Percentiles rank a stretch among this genome's conserved stretches.
These are phyloP conservation scores for Troglohyphantes excavatus DNA, from an alignment of 2,888 invertebrate genomes.

Conservation along the genomic window DNA sequence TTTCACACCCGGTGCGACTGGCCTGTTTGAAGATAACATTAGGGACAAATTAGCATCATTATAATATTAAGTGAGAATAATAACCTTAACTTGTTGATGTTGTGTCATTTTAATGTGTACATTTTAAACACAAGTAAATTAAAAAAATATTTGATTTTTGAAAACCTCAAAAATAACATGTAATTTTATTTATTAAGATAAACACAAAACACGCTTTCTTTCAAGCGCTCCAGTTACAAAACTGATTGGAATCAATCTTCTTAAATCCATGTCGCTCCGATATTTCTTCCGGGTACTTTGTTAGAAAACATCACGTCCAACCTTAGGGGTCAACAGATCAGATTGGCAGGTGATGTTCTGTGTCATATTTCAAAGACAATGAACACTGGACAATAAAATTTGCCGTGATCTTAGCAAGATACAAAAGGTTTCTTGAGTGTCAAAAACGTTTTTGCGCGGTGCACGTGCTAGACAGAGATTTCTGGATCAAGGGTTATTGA, in stretches of 20 bases:
- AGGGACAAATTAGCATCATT: too few species aligned
- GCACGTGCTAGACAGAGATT: not conserved
- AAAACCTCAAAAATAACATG: too few species aligned
- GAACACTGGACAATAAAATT: constrained; percentile 2
- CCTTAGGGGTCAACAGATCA: not conserved
- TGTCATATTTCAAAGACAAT: not conserved
- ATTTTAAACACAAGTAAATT: too few species aligned
- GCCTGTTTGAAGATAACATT: too few species aligned
- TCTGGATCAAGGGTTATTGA: not conserved
- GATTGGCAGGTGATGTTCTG: not conserved
- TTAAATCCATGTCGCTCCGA: not conserved
- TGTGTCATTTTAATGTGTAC: too few species aligned
- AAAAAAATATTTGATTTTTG: too few species aligned
- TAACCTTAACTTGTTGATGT: too few species aligned
- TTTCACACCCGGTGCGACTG: too few species aligned
- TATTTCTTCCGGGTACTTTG: constrained; percentile 3
- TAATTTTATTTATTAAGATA: too few species aligned
- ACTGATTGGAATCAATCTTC: not conserved
- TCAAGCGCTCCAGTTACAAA: not conserved
- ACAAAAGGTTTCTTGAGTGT: not conserved
- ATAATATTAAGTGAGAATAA: too few species aligned
- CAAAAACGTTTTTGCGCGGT: not conserved
- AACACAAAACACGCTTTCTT: too few species aligned
- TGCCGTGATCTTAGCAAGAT: not conserved
- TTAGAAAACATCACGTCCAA: not conserved